These are phyloP conservation scores for Grallaria varia DNA, from an alignment of 2,113 vertebrate species.

Conservation along the genomic window DNA sequence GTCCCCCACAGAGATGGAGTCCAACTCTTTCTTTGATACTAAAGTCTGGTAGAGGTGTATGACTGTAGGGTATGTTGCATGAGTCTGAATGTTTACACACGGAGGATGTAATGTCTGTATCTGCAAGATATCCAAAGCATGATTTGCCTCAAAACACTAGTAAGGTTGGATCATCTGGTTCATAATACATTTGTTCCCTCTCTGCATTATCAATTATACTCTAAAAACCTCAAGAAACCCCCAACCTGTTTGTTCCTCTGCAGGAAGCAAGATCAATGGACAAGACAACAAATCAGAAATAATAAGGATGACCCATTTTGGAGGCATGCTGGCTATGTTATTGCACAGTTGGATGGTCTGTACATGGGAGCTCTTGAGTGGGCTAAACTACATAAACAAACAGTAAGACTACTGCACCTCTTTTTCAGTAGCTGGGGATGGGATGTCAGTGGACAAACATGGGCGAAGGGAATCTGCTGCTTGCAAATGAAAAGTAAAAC, in stretches of 20 bases:
- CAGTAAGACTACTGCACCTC: conserved; percentile 70
- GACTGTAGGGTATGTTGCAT: not conserved
- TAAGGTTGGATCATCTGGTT: not conserved
- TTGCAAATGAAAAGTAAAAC: not conserved
- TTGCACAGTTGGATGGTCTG: conserved; percentile 86
- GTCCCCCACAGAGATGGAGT: not conserved
- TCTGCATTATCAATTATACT: not conserved
- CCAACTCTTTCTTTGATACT: not conserved
- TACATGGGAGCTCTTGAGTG: conserved; percentile 81
- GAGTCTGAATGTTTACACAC: not conserved
- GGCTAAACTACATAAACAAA: conserved; percentile 73
- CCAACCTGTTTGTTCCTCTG: conserved; percentile 51
- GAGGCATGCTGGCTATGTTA: conserved; percentile 83
- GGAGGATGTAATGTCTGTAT: not conserved
- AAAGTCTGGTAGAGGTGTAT: not conserved
- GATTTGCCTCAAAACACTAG: not conserved
- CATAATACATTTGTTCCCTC: not conserved
- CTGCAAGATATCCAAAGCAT: not conserved
- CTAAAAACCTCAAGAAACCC: not conserved
- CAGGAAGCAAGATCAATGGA: conserved; percentile 87
- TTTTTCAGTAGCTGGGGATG: conserved; percentile 12
- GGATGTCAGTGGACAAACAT: not conserved
- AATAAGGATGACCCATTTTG: conserved; percentile 82
- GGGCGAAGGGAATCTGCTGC: not conserved
- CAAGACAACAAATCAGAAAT: conserved; percentile 79